These are phyloP conservation scores for Lindbergichthys nudifrons DNA, from an alignment of 2,797 vertebrate species.

Conservation along the genomic window DNA sequence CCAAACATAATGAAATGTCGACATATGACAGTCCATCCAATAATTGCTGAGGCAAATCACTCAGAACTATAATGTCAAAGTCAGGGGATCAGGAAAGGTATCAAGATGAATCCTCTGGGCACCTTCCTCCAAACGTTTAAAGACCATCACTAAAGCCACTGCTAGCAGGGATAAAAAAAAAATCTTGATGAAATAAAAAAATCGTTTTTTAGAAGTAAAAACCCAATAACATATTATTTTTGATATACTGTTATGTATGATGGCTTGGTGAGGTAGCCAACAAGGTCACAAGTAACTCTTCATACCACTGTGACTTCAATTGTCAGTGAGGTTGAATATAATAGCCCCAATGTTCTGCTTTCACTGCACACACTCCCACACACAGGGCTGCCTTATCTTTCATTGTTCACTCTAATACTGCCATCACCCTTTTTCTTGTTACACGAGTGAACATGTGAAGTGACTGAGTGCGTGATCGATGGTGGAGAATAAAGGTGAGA, in stretches of 20 bases:
- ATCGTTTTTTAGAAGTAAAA: background rate
- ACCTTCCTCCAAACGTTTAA: too few species aligned
- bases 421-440: slow-evolving; percentile 17
- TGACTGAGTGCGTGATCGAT: slow-evolving; percentile 57
- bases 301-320: slow-evolving; percentile 22
- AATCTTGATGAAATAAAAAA: background rate
- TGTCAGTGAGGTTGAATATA: background rate
- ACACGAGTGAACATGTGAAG: slow-evolving; percentile 24
- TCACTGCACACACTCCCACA: background rate
- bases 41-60: background rate
- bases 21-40: background rate
- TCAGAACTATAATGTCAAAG: background rate
- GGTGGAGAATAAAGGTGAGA: slow-evolving; percentile 48
- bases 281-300: slow-evolving; percentile 9
- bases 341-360: slow-evolving; percentile 16
- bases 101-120: background rate
- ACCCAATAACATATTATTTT: background rate
- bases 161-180: background rate
- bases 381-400: background rate
- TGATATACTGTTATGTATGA: background rate
- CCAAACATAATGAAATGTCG: background rate
- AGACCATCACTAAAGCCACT: background rate
- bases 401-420: slow-evolving; percentile 21
- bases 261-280: background rate
- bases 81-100: background rate